Base-by-base conservation (phyloP, 2,797 vertebrate species). In the Syngnathus rostellatus region DNA sequence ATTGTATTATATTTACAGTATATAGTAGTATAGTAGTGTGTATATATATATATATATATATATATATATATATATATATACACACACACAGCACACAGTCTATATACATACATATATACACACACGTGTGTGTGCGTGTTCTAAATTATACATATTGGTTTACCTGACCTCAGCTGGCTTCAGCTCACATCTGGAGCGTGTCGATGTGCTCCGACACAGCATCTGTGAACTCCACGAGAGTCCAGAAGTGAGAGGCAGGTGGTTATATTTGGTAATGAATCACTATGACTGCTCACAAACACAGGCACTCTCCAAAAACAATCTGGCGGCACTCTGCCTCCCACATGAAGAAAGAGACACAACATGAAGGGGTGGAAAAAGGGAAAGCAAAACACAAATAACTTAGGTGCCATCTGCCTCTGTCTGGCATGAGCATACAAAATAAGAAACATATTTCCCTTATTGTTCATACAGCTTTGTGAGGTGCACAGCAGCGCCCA, bases 241-340 rank as follows among this genome's bases (percentile, higher is more conserved):
- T 60, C 46, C 65, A 31, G 66, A 71, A 58, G 63, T 68, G 58
- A 46, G 66, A 64, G 58, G 64, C 9, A 71, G 17, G 60, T 62
- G 40, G 46, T 43, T 31, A 19, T 23, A 7, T 71, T 54, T 48
- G 51, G 75, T 78, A 79, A 79, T 82, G 77, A 84, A 70, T 38
- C 72, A 77, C 38, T n/a, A 61, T 11, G 10, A 41, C 59, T 43
- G 45, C 38, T 16, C 59, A 21, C 19, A 67, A 21, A 16, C 67
- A 73, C 37, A 68, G 65, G 68, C 54, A 63, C 75, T 14, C 60
- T 57, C 71, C 72, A 66, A 80, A 75, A 69, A 70, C 85, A 84
- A 82, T 84, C 81, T 86, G 84, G 76, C 82, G 82, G 70, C 70
- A 67, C 53, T 8, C 50, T 11, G 54, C 65, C 72, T 73, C 74